A percentile compares a stretch with the other conserved stretches of the same genome.
These are phyloP conservation scores for Zoanthus solanderi DNA, from an alignment of 92 coral and sea anemone species.

Conservation along the genomic window DNA sequence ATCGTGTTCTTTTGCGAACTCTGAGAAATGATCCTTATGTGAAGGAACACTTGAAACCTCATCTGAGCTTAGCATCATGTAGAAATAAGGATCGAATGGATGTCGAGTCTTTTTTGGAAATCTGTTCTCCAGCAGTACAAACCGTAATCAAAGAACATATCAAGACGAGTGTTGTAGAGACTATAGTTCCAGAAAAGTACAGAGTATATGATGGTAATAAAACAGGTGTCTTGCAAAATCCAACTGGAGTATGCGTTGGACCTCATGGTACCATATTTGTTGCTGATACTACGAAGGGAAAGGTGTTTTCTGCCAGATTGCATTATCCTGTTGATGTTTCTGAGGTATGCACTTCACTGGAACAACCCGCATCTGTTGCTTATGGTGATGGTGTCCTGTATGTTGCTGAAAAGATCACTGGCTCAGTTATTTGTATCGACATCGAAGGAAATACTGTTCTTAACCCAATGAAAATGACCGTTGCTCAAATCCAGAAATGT, in stretches of 20 bases:
- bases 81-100: conserved; percentile 56
- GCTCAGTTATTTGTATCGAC: conserved; percentile 39
- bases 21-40: conserved; percentile 25
- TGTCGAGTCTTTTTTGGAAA: conserved; percentile 49
- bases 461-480: conserved; percentile 52
- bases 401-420: conserved; percentile 42
- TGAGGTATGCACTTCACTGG: conserved; percentile 40
- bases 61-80: conserved; percentile 45
- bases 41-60: conserved; percentile 34
- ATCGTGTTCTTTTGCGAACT: conserved; percentile 44
- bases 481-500: conserved; percentile 38
- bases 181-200: conserved; percentile 45
- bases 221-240: conserved; percentile 45
- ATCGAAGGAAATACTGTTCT: conserved; percentile 43
- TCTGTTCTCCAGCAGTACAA: conserved; percentile 37
- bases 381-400: conserved; percentile 44
- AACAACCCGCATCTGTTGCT: conserved; percentile 32
- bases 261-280: conserved; percentile 46
- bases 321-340: conserved; percentile 48
- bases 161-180: conserved; percentile 50
- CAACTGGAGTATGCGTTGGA: conserved; percentile 42
- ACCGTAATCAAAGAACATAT: conserved; percentile 36
- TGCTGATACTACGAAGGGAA: conserved; percentile 52
- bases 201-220: conserved; percentile 44
- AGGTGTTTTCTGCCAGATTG: conserved; percentile 49